Evolutionary conservation across 1,140 invertebrate genomes (phyloP), one percentile per base, ranked within the genome.

Genomic region (Tenebrio molitor): DNA sequence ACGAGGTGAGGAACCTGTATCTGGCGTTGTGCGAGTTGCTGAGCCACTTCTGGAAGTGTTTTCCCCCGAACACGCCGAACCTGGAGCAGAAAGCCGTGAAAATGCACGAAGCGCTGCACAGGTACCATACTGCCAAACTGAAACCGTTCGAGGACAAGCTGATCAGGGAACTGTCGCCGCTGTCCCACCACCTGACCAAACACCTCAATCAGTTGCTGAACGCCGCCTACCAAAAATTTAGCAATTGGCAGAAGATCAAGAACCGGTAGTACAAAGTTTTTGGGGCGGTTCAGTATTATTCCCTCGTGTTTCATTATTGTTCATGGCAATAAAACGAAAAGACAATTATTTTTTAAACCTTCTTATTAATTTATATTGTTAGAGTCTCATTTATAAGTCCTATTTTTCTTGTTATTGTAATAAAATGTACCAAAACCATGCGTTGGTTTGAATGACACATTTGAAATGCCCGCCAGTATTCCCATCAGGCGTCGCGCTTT

Each of bases 21-120:
- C 86, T 92, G 8, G 94, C 94, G 10, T 85, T 93, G 1, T 91
- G 93, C 74, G 96, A 98, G 86, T 84, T 99, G 41, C 83, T 98
- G 4, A 89, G 93, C 68, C 95, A 98, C 84, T 97, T 98, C 85
- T 99, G 97, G 96, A 87, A 90, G 19, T 95, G 95, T 83, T 97
- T 98, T 85, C 97, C 96, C 46, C 91, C 93, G 7, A 95, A 92
- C 0, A 92, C 91, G 4, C 87, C 90, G 33, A 88, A 90, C 62
- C 83, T 92, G 7, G 91, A 95, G 80, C 91, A 94, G 23, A 95
- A 97, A 84, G 89, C 93, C 0, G 86, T 90, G 15, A 89, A 91
- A 78, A 96, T 96, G 91, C 92, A 97, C 72, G 91, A 93, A 74
- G 95, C 95, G 0, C 81, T 98, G 53, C 91, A 94, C 63, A 89